A percentile compares a stretch with the other conserved stretches of the same genome.
Conservation (phyloP, 1,140 invertebrate genomes). For the Euura saliciscinereae region DNA sequence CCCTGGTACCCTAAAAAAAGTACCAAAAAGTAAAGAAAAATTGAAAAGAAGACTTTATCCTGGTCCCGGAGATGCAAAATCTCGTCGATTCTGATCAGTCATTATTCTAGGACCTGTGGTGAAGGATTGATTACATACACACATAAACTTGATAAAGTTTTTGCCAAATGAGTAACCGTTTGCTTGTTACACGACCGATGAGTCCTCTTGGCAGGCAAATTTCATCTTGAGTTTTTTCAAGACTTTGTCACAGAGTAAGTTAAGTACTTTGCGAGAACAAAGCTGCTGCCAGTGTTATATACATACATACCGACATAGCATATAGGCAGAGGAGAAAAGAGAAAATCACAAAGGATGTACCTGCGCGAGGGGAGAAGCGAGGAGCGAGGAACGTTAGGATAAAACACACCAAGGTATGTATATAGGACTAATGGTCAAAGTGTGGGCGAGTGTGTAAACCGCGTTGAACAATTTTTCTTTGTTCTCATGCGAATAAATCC, state of each 20-base stretch:
- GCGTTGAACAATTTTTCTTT: neutral
- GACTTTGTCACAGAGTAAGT: too few species aligned
- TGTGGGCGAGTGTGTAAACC: neutral
- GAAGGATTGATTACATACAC: too few species aligned
- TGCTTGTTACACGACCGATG: too few species aligned
- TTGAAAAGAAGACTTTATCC: neutral
- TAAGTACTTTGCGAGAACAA: neutral
- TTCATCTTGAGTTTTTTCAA: too few species aligned
- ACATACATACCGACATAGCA: neutral
- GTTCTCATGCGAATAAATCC: slow-evolving; percentile 1
- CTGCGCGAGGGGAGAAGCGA: neutral
- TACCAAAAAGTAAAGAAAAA: neutral
- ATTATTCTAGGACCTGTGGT: too few species aligned
- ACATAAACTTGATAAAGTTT: too few species aligned
- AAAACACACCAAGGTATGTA: neutral
- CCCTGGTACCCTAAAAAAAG: neutral
- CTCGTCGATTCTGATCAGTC: too few species aligned
- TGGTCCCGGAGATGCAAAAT: too few species aligned
- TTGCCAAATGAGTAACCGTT: too few species aligned
- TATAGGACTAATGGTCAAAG: neutral
- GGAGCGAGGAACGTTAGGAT: neutral
- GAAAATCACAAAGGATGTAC: slow-evolving; percentile 1
- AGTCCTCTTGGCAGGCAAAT: too few species aligned
- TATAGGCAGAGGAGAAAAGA: neutral
- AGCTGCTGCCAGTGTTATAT: neutral